A percentile compares a stretch with the other conserved stretches of the same genome.
Conservation (phyloP, 2,888 invertebrate genomes). For the Acanthopleura granulata region DNA sequence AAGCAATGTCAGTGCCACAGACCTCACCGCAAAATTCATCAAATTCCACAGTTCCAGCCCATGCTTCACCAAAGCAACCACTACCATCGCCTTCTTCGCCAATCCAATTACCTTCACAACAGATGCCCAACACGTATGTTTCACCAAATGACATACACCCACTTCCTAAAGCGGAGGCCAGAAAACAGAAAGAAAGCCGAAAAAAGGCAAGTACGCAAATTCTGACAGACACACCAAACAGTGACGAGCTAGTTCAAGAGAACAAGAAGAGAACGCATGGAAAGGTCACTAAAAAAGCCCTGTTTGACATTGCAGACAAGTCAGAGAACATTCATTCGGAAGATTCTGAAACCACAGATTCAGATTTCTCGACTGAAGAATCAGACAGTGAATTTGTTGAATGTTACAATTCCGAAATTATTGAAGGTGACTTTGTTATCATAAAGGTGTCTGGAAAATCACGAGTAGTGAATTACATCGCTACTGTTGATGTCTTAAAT, state of each 20-base stretch:
- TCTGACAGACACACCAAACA: slow-evolving; percentile 10
- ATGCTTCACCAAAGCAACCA: background rate
- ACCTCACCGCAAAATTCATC: background rate
- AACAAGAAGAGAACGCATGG: background rate
- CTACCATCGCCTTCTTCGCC: background rate
- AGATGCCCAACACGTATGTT: background rate
- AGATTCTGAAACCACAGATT: background rate
- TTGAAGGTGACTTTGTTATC: slow-evolving; percentile 27
- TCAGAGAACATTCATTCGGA: background rate
- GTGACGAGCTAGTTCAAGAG: background rate
- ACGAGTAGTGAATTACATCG: slow-evolving; percentile 21
- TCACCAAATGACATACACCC: slow-evolving; percentile 1
- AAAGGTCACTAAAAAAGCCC: slow-evolving; percentile 1
- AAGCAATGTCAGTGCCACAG: too few species aligned
- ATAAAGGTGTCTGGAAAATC: slow-evolving; percentile 24
- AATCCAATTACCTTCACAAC: background rate
- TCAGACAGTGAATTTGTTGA: slow-evolving; percentile 11
- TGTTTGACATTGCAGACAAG: background rate
- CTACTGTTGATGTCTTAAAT: slow-evolving; percentile 21
- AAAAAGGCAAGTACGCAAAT: background rate
- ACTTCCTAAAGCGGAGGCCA: background rate
- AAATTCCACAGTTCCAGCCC: background rate
- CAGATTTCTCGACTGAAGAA: slow-evolving; percentile 20
- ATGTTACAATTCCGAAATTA: slow-evolving; percentile 10
- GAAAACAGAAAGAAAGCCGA: background rate